Evolutionary conservation across 1,140 invertebrate species (phyloP).

Genomic region (Drusus annulatus): DNA sequence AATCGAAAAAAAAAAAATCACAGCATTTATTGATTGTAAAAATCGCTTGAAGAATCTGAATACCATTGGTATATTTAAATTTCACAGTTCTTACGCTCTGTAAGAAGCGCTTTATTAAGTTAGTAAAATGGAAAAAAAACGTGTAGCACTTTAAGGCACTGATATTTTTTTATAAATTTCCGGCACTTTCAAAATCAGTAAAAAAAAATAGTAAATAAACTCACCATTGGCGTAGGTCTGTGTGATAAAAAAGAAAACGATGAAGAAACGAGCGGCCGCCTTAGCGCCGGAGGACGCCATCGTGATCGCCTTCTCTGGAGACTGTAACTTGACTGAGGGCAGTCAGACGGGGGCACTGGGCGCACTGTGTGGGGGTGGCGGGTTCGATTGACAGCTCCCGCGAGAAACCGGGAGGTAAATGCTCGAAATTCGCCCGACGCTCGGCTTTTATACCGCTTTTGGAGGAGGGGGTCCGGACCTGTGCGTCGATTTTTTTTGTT

Average conservation of each 20-base stretch:
- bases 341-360: too few species aligned
- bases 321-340: too few species aligned
- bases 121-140: neutral
- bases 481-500: neutral
- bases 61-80: too few species aligned
- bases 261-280: neutral
- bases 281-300: conserved; percentile 29
- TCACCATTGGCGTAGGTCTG: conserved; percentile 3
- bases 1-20: neutral
- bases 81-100: neutral
- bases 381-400: neutral
- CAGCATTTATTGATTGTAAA: too few species aligned
- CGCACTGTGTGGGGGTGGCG: too few species aligned
- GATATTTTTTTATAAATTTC: neutral
- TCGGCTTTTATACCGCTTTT: neutral
- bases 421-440: neutral
- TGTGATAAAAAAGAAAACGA: conserved; percentile 22
- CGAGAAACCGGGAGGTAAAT: conserved; percentile 9
- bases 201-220: neutral
- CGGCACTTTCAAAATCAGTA: too few species aligned
- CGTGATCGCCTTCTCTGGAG: neutral
- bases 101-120: neutral
- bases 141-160: neutral
- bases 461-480: neutral
- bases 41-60: neutral